Base-by-base conservation (phyloP, 2,797 vertebrate genomes). In the Sebastes taczanowskii region DNA sequence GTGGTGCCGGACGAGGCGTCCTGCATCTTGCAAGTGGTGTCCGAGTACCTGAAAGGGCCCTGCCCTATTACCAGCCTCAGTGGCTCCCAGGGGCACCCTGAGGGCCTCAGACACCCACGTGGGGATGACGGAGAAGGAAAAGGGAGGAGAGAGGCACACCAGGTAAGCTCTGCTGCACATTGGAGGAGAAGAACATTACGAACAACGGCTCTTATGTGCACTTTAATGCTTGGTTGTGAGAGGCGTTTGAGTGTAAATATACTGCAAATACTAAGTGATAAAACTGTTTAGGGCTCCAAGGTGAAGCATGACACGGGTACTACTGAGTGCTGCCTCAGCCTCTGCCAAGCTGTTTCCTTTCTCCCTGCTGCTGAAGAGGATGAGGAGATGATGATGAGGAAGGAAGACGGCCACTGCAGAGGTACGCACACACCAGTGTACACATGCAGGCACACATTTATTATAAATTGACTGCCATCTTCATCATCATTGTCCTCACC, bases 321-420 rank as follows among this genome's bases (percentile, higher is more conserved):
- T 13, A 90, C 93, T 0, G 95, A 96, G 82, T 96, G 95, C 87
- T 96, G 95, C 88, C 90, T 96, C 73, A 95, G 94, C 74, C 92
- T 96, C 77, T 95, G 95, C 87, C 96, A 96, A 81, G 94, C 95
- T 1, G 95, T 95, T 29, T 94, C 95, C 80, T 95, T 96, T 89
- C 94, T 96, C 27, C 95, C 95, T 9, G 81, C 89, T 16, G 92
- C 91, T 52, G 95, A 96, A 23, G 94, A 95, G 20, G 95, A 95
- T 2, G 95, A 96, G 55, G 95, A 96, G 74, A 87, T 92, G 90
- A 94, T 93, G 95, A 94, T 86, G 92, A 95, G 89, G 72, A 95
- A 92, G 73, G 93, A 94, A 23, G 93, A 93, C 11, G 87, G 78
- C 29, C 89, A 82, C 1, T 64, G 78, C 63, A 91, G 61, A 53